Conservation (phyloP, 35 echinoderm and acorn worm genomes). For the Heliocidaris tuberculata region DNA sequence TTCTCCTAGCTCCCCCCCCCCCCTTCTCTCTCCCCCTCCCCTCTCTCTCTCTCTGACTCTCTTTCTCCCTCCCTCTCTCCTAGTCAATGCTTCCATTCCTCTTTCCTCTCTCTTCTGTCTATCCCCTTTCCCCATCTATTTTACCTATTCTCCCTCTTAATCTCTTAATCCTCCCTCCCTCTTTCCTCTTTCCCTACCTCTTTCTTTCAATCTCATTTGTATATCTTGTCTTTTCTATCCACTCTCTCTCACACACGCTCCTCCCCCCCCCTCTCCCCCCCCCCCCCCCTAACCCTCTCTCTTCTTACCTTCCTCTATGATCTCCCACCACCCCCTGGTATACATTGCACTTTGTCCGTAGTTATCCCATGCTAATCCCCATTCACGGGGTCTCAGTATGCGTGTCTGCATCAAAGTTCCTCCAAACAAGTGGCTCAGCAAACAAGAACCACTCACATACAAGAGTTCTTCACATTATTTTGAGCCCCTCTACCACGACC, state of each 20-base stretch:
- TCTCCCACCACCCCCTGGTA: too few species aligned
- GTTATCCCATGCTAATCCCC: neutral
- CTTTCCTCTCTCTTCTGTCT: neutral
- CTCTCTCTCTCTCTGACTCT: neutral
- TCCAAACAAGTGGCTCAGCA: neutral
- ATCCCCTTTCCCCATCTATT: neutral
- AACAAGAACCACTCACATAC: constrained; percentile 16
- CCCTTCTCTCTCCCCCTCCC: neutral
- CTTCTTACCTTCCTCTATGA: too few species aligned
- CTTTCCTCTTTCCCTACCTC: neutral
- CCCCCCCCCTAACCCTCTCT: too few species aligned
- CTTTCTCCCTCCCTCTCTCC: neutral
- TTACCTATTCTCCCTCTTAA: neutral
- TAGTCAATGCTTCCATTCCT: neutral
- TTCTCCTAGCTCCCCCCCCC: neutral
- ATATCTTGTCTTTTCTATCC: neutral
- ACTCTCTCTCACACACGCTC: too few species aligned
- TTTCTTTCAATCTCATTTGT: neutral
- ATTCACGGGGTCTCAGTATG: neutral
- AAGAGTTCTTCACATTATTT: neutral
- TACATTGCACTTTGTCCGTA: too few species aligned
- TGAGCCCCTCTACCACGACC: neutral
- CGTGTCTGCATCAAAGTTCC: neutral
- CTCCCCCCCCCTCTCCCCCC: too few species aligned
- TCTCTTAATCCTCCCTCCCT: neutral